These are phyloP conservation scores for Sebastiscus tertius DNA, from an alignment of 2,797 vertebrate species.

Conservation along the genomic window DNA sequence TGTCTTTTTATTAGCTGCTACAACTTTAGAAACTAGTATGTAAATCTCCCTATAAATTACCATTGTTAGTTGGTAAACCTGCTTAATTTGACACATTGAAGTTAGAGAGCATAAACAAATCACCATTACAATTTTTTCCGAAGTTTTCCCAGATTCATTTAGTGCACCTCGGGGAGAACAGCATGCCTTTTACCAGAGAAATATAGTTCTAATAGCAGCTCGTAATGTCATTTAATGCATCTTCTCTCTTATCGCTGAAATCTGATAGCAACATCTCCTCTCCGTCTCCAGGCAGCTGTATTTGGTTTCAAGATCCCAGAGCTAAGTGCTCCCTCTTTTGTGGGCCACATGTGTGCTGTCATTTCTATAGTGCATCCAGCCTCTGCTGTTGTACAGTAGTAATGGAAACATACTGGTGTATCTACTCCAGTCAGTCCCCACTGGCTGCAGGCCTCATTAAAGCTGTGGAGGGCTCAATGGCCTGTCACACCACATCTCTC, in stretches of 20 bases:
- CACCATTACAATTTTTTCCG: background rate
- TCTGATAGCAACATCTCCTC: constrained; percentile 6
- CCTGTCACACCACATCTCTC: constrained; percentile 62
- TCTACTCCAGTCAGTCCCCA: constrained; percentile 65
- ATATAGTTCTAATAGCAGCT: constrained; percentile 19
- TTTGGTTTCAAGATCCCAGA: constrained; percentile 10
- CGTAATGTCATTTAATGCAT: constrained; percentile 26
- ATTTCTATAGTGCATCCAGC: constrained; percentile 20
- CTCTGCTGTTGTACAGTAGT: constrained; percentile 38
- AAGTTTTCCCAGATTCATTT: background rate
- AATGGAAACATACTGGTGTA: constrained; percentile 66
- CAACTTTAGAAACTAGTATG: background rate
- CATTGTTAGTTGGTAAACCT: background rate
- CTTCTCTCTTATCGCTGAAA: background rate
- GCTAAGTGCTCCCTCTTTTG: constrained; percentile 14
- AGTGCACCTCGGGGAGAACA: background rate
- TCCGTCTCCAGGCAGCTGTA: background rate
- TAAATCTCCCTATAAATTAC: background rate
- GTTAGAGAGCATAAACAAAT: background rate
- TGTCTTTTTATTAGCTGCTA: background rate
- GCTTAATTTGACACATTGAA: background rate
- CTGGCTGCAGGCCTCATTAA: constrained; percentile 65
- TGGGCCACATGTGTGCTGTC: constrained; percentile 43
- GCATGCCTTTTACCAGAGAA: background rate
- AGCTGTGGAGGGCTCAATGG: constrained; percentile 53